A percentile compares a stretch with the other conserved stretches of the same genome.
These are phyloP conservation scores for Drosophila pseudoananassae DNA, from an alignment of 1,140 invertebrate species.

Conservation along the genomic window DNA sequence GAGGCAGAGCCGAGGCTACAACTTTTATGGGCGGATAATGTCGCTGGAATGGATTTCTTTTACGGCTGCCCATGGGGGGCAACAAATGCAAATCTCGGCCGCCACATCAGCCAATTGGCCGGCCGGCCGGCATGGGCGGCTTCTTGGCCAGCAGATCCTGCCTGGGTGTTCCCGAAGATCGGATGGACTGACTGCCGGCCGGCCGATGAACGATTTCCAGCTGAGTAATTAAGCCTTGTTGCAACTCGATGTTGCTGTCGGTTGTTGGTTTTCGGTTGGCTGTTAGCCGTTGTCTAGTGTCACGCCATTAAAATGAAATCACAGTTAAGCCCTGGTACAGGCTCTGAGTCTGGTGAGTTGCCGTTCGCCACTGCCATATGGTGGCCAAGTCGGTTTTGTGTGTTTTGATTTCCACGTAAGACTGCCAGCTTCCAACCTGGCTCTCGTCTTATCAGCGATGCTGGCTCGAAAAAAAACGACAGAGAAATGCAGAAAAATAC, in stretches of 20 bases:
- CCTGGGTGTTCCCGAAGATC: slow-evolving; percentile 74
- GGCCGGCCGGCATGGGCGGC: not conserved
- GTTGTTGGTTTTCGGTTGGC: slow-evolving; percentile 19
- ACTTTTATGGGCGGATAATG: slow-evolving; percentile 76
- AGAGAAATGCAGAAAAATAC: slow-evolving; percentile 21
- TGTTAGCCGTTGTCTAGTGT: slow-evolving; percentile 70
- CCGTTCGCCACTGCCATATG: slow-evolving; percentile 35
- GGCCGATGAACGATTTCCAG: slow-evolving; percentile 72
- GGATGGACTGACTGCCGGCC: slow-evolving; percentile 10
- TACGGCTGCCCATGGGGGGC: slow-evolving; percentile 20
- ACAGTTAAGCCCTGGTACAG: slow-evolving; percentile 61
- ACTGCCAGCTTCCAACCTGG: slow-evolving; percentile 25
- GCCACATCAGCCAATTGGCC: slow-evolving; percentile 50
- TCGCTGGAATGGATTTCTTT: slow-evolving; percentile 64
- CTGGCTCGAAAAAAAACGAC: slow-evolving; percentile 1
- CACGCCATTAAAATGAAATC: slow-evolving; percentile 81
- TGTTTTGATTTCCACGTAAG: slow-evolving; percentile 77
- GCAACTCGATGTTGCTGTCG: slow-evolving; percentile 48
- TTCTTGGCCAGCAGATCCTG: slow-evolving; percentile 37
- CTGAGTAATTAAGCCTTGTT: slow-evolving; percentile 81
- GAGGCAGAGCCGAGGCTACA: slow-evolving; percentile 47
- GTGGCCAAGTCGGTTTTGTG: slow-evolving; percentile 12
- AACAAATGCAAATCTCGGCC: slow-evolving; percentile 64
- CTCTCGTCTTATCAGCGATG: slow-evolving; percentile 69
- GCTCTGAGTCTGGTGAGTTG: slow-evolving; percentile 63